Percentiles rank a stretch among this genome's conserved stretches.
phyloP scores from a whole-genome alignment of 92 coral and sea anemone species.

The Palythoa grandis region DNA sequence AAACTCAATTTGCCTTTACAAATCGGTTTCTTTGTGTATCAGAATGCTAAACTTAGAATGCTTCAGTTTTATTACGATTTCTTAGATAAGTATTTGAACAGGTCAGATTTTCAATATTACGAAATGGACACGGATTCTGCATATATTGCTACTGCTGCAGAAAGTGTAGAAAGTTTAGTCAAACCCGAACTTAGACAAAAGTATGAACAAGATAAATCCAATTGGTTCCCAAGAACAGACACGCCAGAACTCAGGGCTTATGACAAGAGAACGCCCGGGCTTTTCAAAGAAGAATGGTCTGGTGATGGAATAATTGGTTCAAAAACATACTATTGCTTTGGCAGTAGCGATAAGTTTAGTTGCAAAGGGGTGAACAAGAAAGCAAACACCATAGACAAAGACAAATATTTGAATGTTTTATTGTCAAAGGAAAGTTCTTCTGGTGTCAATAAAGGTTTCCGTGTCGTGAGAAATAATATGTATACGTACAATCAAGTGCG shows the following conservation, averaged over 20 bases:
- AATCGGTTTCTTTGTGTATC: background rate
- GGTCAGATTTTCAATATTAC: conserved; percentile 49
- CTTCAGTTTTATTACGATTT: conserved; percentile 10
- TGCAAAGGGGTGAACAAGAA: too few species aligned
- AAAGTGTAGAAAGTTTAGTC: conserved; percentile 50
- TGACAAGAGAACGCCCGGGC: conserved; percentile 50
- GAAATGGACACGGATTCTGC: conserved; percentile 63
- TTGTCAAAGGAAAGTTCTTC: too few species aligned
- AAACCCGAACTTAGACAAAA: conserved; percentile 53
- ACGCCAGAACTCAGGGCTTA: conserved; percentile 39
- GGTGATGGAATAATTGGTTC: background rate
- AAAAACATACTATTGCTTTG: too few species aligned
- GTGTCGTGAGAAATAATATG: too few species aligned
- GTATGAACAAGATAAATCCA: conserved; percentile 24
- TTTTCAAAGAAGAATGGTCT: conserved; percentile 7
- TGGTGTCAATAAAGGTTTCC: too few species aligned
- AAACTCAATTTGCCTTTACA: conserved; percentile 18
- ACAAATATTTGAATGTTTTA: too few species aligned
- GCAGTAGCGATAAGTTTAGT: too few species aligned
- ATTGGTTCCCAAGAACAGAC: conserved; percentile 67
- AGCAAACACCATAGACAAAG: too few species aligned
- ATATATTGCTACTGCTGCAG: conserved; percentile 50
- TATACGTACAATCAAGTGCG: too few species aligned
- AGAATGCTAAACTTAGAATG: conserved; percentile 6
- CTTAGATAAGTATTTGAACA: conserved; percentile 19